phyloP scores from a whole-genome alignment of 2,113 vertebrate species.

The Pitta sordida region DNA sequence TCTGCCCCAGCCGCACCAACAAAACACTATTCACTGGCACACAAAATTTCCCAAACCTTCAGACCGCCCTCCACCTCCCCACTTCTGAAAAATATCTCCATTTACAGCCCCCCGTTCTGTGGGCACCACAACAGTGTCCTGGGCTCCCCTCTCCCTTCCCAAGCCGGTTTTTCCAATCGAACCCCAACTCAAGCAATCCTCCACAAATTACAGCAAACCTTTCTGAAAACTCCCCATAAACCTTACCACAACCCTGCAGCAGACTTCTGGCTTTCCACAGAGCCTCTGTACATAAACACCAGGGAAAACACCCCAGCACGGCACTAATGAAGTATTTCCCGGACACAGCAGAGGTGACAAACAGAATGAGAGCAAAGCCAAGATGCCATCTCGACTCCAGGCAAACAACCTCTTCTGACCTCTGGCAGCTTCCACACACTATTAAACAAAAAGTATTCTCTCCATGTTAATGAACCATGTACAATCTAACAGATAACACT shows the following conservation, averaged over 20 bases:
- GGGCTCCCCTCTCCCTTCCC: background rate
- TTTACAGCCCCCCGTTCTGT: background rate
- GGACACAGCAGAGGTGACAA: conserved; percentile 10
- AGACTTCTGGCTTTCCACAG: background rate
- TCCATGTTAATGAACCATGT: conserved; percentile 55
- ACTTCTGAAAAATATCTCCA: rapidly evolving
- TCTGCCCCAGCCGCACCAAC: background rate
- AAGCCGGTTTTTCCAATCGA: background rate
- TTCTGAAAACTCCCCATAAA: background rate
- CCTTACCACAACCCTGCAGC: background rate
- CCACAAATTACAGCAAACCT: background rate
- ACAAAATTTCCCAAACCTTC: background rate
- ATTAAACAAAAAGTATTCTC: conserved; percentile 52
- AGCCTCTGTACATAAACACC: background rate
- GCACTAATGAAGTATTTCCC: background rate
- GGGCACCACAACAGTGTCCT: background rate
- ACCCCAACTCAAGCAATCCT: background rate
- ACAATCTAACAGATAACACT: conserved; percentile 30
- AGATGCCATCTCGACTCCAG: conserved; percentile 50
- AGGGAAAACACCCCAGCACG: background rate
- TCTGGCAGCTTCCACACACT: conserved; percentile 43
- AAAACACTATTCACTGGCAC: background rate
- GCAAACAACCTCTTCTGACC: conserved; percentile 43
- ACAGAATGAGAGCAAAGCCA: conserved; percentile 26
- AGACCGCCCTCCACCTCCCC: rapidly evolving